Evolutionary conservation across 2,797 vertebrate genomes (phyloP).

Genomic region (Poecilia gillii): DNA sequence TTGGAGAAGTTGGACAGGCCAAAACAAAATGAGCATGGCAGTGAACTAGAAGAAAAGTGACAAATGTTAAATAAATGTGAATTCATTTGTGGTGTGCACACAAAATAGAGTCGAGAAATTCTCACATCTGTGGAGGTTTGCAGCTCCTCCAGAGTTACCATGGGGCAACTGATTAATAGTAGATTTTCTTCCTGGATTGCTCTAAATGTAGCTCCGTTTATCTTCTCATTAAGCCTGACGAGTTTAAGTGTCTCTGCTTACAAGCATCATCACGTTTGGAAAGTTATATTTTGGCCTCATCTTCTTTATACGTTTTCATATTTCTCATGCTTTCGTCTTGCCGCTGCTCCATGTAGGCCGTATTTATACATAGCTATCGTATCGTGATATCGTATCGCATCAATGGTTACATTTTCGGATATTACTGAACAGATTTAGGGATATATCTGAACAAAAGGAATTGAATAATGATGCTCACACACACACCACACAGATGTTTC

Average conservation of each 20-base stretch:
- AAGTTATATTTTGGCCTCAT: not conserved
- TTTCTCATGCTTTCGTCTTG: not conserved
- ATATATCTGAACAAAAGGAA: not conserved
- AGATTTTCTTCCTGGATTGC: not conserved
- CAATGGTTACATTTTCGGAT: not conserved
- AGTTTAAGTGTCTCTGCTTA: not conserved
- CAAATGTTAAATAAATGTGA: not conserved
- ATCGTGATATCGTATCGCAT: too few species aligned
- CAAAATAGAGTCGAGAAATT: not conserved
- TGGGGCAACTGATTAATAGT: not conserved
- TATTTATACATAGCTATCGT: not conserved
- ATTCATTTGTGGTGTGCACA: not conserved
- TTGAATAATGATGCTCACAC: not conserved
- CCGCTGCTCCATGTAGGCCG: not conserved
- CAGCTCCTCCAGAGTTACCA: not conserved
- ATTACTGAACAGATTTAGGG: not conserved
- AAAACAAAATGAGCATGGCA: not conserved
- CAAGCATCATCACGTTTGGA: not conserved
- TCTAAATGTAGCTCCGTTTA: not conserved
- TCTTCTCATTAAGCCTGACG: not conserved
- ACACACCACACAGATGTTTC: not conserved
- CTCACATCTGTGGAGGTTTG: not conserved
- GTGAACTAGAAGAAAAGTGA: not conserved
- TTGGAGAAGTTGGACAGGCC: not conserved
- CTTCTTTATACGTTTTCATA: not conserved